Base-by-base conservation (phyloP, 2,113 vertebrate species). In the Glareola pratincola region DNA sequence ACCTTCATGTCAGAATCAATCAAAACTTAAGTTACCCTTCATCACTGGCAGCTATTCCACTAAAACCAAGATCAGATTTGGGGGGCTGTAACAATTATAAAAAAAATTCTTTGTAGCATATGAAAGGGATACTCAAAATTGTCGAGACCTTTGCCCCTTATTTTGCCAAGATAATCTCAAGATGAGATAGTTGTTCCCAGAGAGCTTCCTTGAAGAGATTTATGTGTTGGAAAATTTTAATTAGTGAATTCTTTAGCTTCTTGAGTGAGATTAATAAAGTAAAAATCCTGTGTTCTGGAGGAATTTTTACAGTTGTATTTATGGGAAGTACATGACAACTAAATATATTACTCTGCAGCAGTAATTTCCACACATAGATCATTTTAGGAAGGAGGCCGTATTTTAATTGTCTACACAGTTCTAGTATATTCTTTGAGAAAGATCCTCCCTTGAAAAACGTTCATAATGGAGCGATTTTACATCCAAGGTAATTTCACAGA, bases 1-100 rank as follows among this genome's bases (percentile, higher is more conserved):
- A 95, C 73, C 63, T 97, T 81, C 74, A 94, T 1, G 23, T 76
- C 54, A 96, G 90, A 97, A 96, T 92, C 72, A 93, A 90, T 75
- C 90, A 94, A 85, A 95, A 95, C 47, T 91, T 83, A 96, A 85
- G 53, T 43, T 66, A 72, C 34, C 14, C 47, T 96, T 89, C 60
- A 75, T 59, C 69, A 59, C 51, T 47, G 32, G 62, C 89, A 85
- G 76, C 22, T 56, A 57, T 53, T 91, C 47, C 60, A 78, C 43
- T 37, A 63, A 91, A 93, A 71, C 1, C 51, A 87, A 80, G 48
- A 91, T 62, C 51, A 76, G 76, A 94, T 48, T 74, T 2, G 26
- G 43, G 13, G 9, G 16, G 21, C 6, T 71, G 45, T 32, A 72
- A 94, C 64, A 78, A 89, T 9, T 51, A 64, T 6, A 83, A 51